Percentiles rank a stretch among this genome's conserved stretches.
Conservation (phyloP, 2,888 invertebrate genomes). For the Leptura quadrifasciata region DNA sequence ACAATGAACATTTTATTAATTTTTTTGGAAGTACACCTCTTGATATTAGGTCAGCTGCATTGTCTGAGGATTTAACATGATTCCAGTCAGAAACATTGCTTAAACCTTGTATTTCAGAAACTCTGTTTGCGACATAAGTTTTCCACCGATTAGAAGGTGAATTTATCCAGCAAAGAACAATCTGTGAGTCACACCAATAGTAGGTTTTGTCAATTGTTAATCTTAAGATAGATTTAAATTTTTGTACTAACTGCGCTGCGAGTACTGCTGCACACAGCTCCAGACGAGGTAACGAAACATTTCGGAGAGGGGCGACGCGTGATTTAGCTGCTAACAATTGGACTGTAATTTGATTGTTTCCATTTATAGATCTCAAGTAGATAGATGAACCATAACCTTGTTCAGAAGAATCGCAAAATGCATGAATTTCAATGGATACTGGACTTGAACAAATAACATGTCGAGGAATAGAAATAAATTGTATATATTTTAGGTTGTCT, state of each 20-base stretch:
- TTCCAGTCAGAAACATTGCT: slow-evolving; percentile 34
- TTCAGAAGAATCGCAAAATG: slow-evolving; percentile 8
- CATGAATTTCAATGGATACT: slow-evolving; percentile 5
- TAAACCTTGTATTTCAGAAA: slow-evolving; percentile 46
- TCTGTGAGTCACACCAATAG: slow-evolving; percentile 25
- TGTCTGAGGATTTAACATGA: slow-evolving; percentile 39
- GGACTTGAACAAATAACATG: slow-evolving; percentile 1
- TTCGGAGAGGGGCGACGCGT: slow-evolving; percentile 10
- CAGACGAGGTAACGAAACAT: neutral
- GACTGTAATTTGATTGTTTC: neutral
- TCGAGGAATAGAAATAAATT: slow-evolving; percentile 2
- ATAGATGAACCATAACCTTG: slow-evolving; percentile 11
- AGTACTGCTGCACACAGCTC: slow-evolving; percentile 18
- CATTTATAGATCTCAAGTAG: neutral
- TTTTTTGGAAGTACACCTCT: slow-evolving; percentile 36
- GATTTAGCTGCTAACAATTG: slow-evolving; percentile 8
- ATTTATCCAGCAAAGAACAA: slow-evolving; percentile 36
- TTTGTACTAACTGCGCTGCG: neutral
- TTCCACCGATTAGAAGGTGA: slow-evolving; percentile 25
- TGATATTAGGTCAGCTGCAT: slow-evolving; percentile 49
- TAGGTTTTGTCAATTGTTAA: slow-evolving; percentile 9
- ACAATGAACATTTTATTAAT: slow-evolving; percentile 7
- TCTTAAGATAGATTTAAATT: neutral
- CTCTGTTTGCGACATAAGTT: slow-evolving; percentile 44
- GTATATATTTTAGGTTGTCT: neutral